These are phyloP conservation scores for Scrobipalpa costella DNA, from an alignment of 2,888 invertebrate species.

Conservation along the genomic window DNA sequence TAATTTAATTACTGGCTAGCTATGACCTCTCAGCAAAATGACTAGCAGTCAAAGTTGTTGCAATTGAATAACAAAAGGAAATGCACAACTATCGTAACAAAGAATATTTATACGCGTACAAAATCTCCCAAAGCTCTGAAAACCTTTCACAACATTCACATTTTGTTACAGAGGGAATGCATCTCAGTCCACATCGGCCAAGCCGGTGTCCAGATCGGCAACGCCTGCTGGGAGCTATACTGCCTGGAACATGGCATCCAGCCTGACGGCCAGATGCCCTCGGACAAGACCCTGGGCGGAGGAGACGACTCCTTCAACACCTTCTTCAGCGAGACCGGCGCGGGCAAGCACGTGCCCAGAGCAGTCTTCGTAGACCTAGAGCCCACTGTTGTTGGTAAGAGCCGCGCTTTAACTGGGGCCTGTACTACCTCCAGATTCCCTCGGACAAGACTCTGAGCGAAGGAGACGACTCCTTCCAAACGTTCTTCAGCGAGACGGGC, in stretches of 20 bases:
- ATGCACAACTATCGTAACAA: no score
- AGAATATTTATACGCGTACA: background rate
- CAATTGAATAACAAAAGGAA: no score
- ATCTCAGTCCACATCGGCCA: slow-evolving; percentile 93
- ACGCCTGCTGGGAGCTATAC: slow-evolving; percentile 93
- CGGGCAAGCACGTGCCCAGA: slow-evolving; percentile 93
- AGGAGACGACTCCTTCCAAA: slow-evolving; percentile 89
- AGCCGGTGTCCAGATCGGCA: slow-evolving; percentile 93
- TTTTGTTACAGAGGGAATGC: slow-evolving; percentile 86
- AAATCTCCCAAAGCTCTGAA: background rate
- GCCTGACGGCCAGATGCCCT: slow-evolving; percentile 93
- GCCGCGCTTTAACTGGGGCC: no score
- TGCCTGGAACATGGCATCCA: slow-evolving; percentile 92
- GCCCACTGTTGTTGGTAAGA: slow-evolving; percentile 93
- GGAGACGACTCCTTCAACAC: slow-evolving; percentile 90
- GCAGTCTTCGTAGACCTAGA: slow-evolving; percentile 95
- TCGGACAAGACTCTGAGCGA: slow-evolving; percentile 66
- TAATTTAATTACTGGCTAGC: no score
- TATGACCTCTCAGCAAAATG: no score
- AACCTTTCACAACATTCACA: background rate
- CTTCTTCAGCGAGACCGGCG: slow-evolving; percentile 88
- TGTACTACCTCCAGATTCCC: background rate
- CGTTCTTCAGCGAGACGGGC: slow-evolving; percentile 89
- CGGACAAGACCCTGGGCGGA: slow-evolving; percentile 87
- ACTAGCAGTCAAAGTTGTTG: no score